Evolutionary conservation across 2,113 vertebrate species (phyloP).

Genomic region (Quiscalus mexicanus): DNA sequence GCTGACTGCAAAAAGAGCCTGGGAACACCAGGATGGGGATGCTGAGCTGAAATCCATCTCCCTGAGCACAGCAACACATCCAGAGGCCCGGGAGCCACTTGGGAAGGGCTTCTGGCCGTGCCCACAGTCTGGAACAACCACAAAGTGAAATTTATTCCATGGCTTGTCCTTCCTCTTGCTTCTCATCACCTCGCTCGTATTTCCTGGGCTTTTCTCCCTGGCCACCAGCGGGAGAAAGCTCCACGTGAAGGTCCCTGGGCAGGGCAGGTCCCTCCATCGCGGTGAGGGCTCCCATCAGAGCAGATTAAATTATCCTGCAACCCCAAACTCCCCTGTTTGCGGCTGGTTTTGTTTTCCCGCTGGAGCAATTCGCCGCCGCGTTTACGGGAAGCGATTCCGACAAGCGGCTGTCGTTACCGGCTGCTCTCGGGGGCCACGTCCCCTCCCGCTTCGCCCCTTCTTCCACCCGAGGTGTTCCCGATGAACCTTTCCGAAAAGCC

Average conservation of each 20-base stretch:
- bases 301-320: slow-evolving; percentile 26
- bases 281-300: slow-evolving; percentile 12
- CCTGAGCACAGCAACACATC: background rate
- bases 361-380: background rate
- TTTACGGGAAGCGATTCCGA: background rate
- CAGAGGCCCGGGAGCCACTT: fast-evolving
- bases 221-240: background rate
- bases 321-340: background rate
- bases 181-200: background rate
- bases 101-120: background rate
- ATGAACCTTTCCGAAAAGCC: background rate
- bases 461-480: fast-evolving
- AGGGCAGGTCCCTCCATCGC: fast-evolving
- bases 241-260: fast-evolving
- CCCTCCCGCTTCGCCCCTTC: fast-evolving
- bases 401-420: background rate
- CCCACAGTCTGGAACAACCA: no score
- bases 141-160: background rate
- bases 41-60: background rate
- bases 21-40: no score
- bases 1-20: background rate
- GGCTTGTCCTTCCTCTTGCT: background rate
- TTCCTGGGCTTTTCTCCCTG: background rate
- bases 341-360: background rate
- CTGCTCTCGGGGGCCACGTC: background rate